Percentiles rank a stretch among this genome's conserved stretches.
These are phyloP conservation scores for Myiozetetes cayanensis DNA, from an alignment of 2,113 vertebrate species.

Conservation along the genomic window DNA sequence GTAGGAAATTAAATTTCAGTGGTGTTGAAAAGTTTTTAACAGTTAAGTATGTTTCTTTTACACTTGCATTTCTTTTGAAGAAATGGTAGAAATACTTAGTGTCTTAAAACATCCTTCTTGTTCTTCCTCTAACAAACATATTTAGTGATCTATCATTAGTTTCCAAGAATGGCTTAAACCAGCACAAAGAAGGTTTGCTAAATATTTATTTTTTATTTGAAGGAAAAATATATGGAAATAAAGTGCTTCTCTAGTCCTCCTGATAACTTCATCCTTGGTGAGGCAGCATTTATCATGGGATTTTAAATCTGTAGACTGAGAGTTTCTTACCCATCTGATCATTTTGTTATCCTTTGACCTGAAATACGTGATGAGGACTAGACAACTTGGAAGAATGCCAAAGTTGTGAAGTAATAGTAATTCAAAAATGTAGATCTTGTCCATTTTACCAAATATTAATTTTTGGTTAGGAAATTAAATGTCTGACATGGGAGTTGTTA, in stretches of 20 bases:
- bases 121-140: neutral
- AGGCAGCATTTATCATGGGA: neutral
- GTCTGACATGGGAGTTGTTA: neutral
- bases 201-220: neutral
- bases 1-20: neutral
- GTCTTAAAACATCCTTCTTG: neutral
- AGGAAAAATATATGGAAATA: neutral
- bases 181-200: neutral
- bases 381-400: neutral
- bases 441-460: neutral
- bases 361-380: neutral
- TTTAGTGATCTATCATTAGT: neutral
- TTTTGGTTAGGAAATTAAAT: neutral
- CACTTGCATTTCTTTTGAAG: neutral
- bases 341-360: neutral
- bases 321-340: neutral
- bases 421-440: neutral
- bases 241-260: neutral
- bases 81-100: neutral
- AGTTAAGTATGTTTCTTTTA: neutral
- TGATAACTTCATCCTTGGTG: neutral
- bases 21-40: neutral
- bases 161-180: neutral
- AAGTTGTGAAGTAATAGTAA: neutral
- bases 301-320: neutral